These are phyloP conservation scores for Thymelicus sylvestris DNA, from an alignment of 2,888 invertebrate species.

Conservation along the genomic window DNA sequence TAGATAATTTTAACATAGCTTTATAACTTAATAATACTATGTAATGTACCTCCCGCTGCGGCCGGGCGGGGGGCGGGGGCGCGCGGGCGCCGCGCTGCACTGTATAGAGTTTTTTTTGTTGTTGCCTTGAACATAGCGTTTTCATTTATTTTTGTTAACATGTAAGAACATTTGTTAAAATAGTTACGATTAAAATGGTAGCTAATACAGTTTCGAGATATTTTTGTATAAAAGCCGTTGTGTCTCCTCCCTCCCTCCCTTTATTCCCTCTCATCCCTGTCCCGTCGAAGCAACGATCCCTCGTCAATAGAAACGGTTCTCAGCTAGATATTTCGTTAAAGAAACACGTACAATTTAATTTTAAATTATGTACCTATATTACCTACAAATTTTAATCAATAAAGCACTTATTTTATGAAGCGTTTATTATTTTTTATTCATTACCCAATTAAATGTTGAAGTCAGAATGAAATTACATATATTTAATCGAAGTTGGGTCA, in stretches of 20 bases:
- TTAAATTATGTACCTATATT: slow-evolving; percentile 67
- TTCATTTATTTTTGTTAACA: slow-evolving; percentile 33
- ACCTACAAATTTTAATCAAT: slow-evolving; percentile 78
- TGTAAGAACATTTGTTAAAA: slow-evolving; percentile 33
- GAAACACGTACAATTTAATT: slow-evolving; percentile 65
- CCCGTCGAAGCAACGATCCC: slow-evolving; percentile 5
- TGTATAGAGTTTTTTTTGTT: slow-evolving; percentile 24
- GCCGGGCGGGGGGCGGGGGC: neutral
- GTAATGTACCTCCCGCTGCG: neutral
- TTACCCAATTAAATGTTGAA: neutral
- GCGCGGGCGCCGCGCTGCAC: neutral
- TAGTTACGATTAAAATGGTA: slow-evolving; percentile 34
- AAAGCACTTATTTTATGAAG: slow-evolving; percentile 83
- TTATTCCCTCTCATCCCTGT: neutral
- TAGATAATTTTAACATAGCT: slow-evolving; percentile 7
- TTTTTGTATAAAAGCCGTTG: slow-evolving; percentile 34
- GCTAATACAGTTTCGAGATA: slow-evolving; percentile 37
- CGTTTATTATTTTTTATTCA: slow-evolving; percentile 66
- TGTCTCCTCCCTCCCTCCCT: neutral
- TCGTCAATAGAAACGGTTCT: slow-evolving; percentile 40
- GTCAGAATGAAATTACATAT: too few relatives aligned
- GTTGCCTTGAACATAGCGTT: slow-evolving; percentile 35
- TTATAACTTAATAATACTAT: neutral
- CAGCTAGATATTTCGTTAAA: slow-evolving; percentile 59
- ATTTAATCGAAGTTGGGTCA: too few relatives aligned